These are phyloP conservation scores for Meriones psammophilus DNA, from an alignment of 2,797 vertebrate species.

Conservation along the genomic window DNA sequence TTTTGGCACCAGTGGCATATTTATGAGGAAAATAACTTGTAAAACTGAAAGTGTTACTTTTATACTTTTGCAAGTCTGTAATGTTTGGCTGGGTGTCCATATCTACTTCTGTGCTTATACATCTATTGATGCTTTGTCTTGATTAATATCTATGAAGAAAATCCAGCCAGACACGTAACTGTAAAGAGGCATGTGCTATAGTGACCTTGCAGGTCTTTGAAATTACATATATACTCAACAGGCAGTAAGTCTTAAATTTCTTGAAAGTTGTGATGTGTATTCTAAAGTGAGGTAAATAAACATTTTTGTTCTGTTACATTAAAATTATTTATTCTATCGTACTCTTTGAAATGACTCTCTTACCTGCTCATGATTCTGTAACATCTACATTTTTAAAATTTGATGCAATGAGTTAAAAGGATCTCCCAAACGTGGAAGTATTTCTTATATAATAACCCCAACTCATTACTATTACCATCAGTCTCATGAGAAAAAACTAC, in stretches of 20 bases:
- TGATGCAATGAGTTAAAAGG: background rate
- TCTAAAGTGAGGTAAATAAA: background rate
- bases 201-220: slow-evolving; percentile 3
- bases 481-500: background rate
- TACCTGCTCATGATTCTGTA: background rate
- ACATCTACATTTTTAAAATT: background rate
- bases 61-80: slow-evolving; percentile 28
- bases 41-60: background rate
- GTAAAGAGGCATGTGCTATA: background rate
- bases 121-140: background rate
- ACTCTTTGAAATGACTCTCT: background rate
- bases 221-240: background rate
- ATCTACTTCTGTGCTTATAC: background rate
- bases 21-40: slow-evolving; percentile 47
- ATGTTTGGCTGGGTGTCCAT: background rate
- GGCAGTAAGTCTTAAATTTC: background rate
- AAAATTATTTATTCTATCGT: background rate
- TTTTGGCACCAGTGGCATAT: background rate
- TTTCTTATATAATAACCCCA: background rate
- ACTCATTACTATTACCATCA: background rate
- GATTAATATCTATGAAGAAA: slow-evolving; percentile 2
- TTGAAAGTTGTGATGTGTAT: background rate
- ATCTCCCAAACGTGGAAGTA: background rate
- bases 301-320: background rate
- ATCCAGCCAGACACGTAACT: background rate